Percentiles rank a stretch among this genome's conserved stretches.
Conservation (phyloP, 2,888 invertebrate genomes). For the Hesperia comma region DNA sequence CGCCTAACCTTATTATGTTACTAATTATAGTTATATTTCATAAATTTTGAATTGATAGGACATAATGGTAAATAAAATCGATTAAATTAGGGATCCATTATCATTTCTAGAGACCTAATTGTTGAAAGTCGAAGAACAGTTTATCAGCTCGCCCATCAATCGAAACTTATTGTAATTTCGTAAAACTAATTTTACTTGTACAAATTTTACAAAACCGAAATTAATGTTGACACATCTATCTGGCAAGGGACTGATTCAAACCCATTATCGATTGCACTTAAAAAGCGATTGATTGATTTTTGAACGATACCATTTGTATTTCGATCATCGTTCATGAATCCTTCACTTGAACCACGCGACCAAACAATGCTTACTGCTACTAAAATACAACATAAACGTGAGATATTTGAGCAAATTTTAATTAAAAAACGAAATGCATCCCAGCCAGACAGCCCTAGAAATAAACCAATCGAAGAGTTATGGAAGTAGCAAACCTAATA, state of each 20-base stretch:
- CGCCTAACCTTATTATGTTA: slow-evolving; percentile 84
- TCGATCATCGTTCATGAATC: slow-evolving; percentile 11
- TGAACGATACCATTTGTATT: slow-evolving; percentile 20
- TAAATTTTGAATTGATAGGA: slow-evolving; percentile 84
- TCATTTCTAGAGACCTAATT: slow-evolving; percentile 69
- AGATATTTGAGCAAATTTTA: slow-evolving; percentile 76
- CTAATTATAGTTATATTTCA: slow-evolving; percentile 82
- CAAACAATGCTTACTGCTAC: slow-evolving; percentile 63
- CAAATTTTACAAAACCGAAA: slow-evolving; percentile 66
- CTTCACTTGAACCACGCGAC: slow-evolving; percentile 20
- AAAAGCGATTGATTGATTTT: slow-evolving; percentile 41
- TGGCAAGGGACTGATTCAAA: slow-evolving; percentile 67
- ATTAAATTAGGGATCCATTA: slow-evolving; percentile 69
- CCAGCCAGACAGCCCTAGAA: slow-evolving; percentile 74
- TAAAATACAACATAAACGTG: slow-evolving; percentile 70
- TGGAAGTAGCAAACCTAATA: slow-evolving; percentile 69
- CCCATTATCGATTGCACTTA: slow-evolving; percentile 43
- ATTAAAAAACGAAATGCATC: slow-evolving; percentile 66
- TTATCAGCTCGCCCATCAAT: slow-evolving; percentile 64
- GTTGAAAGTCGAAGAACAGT: slow-evolving; percentile 64
- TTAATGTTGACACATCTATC: slow-evolving; percentile 59
- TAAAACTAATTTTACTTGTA: slow-evolving; percentile 64
- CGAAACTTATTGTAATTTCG: slow-evolving; percentile 69
- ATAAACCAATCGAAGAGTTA: slow-evolving; percentile 62
- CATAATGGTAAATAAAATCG: slow-evolving; percentile 79